Base-by-base conservation (phyloP, 1,140 invertebrate genomes). In the Trichogramma pretiosum region DNA sequence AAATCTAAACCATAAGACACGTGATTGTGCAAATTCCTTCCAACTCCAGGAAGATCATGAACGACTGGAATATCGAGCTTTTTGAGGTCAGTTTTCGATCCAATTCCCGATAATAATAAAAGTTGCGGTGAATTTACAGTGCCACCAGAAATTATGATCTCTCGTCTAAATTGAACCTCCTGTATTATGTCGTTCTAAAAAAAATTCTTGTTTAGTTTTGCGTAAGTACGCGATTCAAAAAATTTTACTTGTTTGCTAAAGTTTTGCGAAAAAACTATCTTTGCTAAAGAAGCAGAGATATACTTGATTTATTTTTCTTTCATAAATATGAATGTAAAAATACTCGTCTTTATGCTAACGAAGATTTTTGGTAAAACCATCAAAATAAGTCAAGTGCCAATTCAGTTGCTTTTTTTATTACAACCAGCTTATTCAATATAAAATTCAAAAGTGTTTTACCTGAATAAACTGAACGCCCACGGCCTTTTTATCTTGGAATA, bases 101-200 rank as follows among this genome's bases (percentile, higher is more conserved):
- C 79, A 19, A 80, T 67, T 18, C 79, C 78, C 3, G 77, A 78
- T 3, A 79, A 47, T 47, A 81, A 60, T 19, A 80, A 59, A 9
- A 80, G 48, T 41, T 76, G 69, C 1, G 75, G 71, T 0, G 71
- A 68, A 37, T 68, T 68, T 13, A 73, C 59, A 1, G 63, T 9
- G 4, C 75, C 75, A 3, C 61, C 72, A 0, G 65, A 66, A 1
- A 77, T 18, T 23, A 74, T 56, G 8, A 73, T 63, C 45, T 72
- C 67, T 28, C 71, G 75, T 24, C 49, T 71, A 1, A 66, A 72
- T 10, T 34, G 49, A 2, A 68, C 69, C 9, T 50, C 50, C 17
- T 64, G 53, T 37, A 52, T 49, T 49, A 54, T 61, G 14, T 68
- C 67, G 21, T 74, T 61, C 56, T 75, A 59, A 8, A 65, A 51